Evolutionary conservation across 2,113 vertebrate genomes (phyloP), one percentile per base, ranked within the genome.

Genomic region (Tiliqua scincoides): DNA sequence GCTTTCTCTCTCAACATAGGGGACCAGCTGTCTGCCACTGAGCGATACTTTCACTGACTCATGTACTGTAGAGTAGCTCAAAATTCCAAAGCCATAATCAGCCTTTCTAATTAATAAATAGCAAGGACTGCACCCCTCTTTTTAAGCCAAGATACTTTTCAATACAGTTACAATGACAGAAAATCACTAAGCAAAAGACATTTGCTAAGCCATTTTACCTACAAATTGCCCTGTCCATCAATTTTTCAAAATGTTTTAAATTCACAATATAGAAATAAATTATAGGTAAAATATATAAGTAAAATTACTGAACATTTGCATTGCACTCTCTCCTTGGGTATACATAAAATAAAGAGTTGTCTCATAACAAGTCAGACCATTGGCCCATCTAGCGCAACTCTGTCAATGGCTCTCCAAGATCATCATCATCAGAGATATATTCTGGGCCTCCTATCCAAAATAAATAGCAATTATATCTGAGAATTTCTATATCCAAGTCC

Each of bases 41-140:
- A 78, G 52, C 52, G 40, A 75, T 73, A 79, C 57, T 82, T 68
- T 85, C 68, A 54, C 1, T 87, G 67, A 84, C 71, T 79, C 79
- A 81, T 65, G 48, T 18, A 75, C n/a, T 81, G 74, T 4, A 71
- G 3, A 87, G 59, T 52, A 85, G 52, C 59, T 77, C 61, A 72
- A 77, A 78, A 71, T 61, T 82, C 37, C 35, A 30, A 15, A 85
- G 52, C 77, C 87, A 73, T 65, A 23, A 79, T 70, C 87, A 75
- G 20, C 20, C 65, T 87, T 65, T 35, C 30, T 63, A 85, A 72
- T 35, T 35, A 89, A 89, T 0, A 0, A 72, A 65, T 21, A 2
- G n/a, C 11, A 52, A 80, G 40, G 30, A 65, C 48, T 32, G 17
- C 11, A 27, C 27, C 52, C 4, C 15, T 62, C 61, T 82, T 57